Base-by-base conservation (phyloP, 30 jellyfish, hydroid and myxozoan species). In the Morbakka virulenta region DNA sequence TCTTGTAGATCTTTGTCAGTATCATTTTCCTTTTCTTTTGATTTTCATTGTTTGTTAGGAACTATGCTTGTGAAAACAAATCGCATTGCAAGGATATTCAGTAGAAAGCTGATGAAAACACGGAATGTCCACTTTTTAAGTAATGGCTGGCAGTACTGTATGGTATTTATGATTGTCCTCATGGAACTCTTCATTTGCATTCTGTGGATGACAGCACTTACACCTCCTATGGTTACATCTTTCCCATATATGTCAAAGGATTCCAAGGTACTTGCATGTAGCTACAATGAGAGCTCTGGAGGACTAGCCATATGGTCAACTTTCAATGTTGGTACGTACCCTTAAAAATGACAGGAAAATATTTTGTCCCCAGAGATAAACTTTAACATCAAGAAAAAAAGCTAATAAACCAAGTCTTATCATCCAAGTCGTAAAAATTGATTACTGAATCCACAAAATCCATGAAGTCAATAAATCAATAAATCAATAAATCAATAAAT, bases 291-390 rank as follows among this genome's bases (percentile, higher is more conserved):
- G 13, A 52, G 81, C 52, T 22, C 51, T 28, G 49, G 63, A 28
- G 98, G 98, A 6, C 34, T 78, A 67, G 87, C 83, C n/a, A 47
- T 90, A 4, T 90, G 98, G 98, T 47, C 81, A 24, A 50, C 68
- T 28, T 90, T 81, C 69, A 90, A 90, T 32, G 95, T 85, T 57
- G 98, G 98, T 89, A 67, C 21, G 48, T 41, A n/a, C n/a, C n/a
- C n/a, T n/a, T n/a, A n/a, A n/a, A n/a, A n/a, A n/a, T n/a, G n/a
- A n/a, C n/a, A n/a, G n/a, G n/a, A n/a, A n/a, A n/a, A n/a, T n/a
- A n/a, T n/a, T n/a, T n/a, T n/a, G n/a, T n/a, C n/a, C n/a, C n/a
- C n/a, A n/a, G n/a, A n/a, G n/a, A n/a, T n/a, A n/a, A n/a, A n/a
- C n/a, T n/a, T n/a, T n/a, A n/a, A n/a, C n/a, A n/a, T n/a, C n/a